Evolutionary conservation across 1,140 invertebrate species (phyloP).

Genomic region (Ceratitis capitata): DNA sequence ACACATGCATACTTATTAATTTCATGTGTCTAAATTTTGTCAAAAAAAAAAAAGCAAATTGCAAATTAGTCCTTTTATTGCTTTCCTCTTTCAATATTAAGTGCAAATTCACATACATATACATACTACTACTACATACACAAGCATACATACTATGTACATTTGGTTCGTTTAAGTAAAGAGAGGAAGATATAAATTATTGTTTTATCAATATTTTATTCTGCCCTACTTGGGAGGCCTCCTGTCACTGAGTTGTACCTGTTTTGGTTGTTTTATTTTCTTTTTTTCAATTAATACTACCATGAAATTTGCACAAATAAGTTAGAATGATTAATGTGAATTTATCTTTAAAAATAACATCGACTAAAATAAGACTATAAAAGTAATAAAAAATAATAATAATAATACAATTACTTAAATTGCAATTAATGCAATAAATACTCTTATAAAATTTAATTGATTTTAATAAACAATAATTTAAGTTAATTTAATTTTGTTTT

Average conservation of each 20-base stretch:
- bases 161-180: neutral
- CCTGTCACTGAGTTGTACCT: neutral
- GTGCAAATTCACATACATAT: neutral
- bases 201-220: conserved; percentile 1
- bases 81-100: neutral
- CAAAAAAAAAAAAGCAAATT: neutral
- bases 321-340: too few species aligned
- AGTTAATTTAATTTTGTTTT: too few species aligned
- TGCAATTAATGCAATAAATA: too few species aligned
- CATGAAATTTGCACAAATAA: too few species aligned
- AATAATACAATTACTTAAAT: too few species aligned
- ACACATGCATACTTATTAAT: neutral
- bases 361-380: too few species aligned
- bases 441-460: too few species aligned
- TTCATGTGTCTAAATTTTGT: neutral
- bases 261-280: neutral
- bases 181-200: neutral
- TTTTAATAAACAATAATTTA: too few species aligned
- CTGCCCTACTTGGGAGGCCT: neutral
- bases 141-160: neutral
- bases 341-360: too few species aligned
- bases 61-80: too few species aligned
- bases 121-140: neutral
- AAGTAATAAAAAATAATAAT: too few species aligned
- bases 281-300: neutral